Base-by-base conservation (phyloP, 2,888 invertebrate genomes). In the Temnothorax ravouxi region DNA sequence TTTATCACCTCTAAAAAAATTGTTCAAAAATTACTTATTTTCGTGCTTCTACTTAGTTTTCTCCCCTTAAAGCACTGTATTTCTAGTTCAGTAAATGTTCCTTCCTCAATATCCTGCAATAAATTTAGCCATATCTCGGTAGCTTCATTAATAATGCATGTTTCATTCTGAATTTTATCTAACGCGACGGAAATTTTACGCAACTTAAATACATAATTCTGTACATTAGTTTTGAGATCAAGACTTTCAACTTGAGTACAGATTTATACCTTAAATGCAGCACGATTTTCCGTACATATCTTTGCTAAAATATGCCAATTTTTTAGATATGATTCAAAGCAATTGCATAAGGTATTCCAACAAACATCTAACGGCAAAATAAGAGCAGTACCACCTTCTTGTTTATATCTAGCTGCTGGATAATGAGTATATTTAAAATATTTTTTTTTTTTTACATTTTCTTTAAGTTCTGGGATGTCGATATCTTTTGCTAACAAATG, bases 291-390 rank as follows among this genome's bases (percentile, higher is more conserved):
- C 8, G 61, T n/a, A 44, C 61, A 75, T n/a, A 75, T 2, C 41
- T 75, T 61, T 29, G 34, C 5, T 15, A 75, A 29, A 75, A 61
- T 75, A 75, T 25, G 75, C 61, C 75, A 75, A 44, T 75, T 75
- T 44, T 62, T 62, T 15, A 75, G 13, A 52, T 62, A 62, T 9
- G 62, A 75, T 62, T 75, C 62, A n/a, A 75, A 62, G n/a, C 75
- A 75, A 62, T 75, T 18, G 13, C 25, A 29, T 3, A 62, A 44
- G 2, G 47, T 59, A 59, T 59, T 74, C 59, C 59, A 59, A 59
- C 59, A 41, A 9, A 62, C 44, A 50, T 44, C 29, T 75, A 3
- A 15, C 18, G 75, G 54, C 38, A 71, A 29, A 21, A 1, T 11
- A 2, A 54, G 29, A 50, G 50, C 29, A 6, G 47, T 69, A 6